These are phyloP conservation scores for Ctenodactylus gundi DNA, from an alignment of 2,113 vertebrate genomes.

Conservation along the genomic window DNA sequence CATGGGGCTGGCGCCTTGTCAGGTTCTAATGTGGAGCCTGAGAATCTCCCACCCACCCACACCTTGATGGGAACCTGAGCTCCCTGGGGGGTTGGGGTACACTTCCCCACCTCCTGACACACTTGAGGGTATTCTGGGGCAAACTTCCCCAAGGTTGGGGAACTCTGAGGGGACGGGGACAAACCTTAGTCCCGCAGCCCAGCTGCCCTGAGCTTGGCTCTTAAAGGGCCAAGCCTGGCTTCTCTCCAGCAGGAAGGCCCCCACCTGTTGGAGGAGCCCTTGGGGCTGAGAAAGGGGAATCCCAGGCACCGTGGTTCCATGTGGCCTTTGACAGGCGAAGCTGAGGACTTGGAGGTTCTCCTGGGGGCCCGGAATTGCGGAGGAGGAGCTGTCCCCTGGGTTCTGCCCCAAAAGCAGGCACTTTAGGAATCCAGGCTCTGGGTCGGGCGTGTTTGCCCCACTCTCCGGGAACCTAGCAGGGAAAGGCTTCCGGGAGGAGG, in stretches of 20 bases:
- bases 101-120: neutral
- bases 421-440: conserved; percentile 54
- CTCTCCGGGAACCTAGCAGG: neutral
- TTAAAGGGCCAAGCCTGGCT: conserved; percentile 22
- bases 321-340: neutral
- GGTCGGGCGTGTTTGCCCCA: neutral
- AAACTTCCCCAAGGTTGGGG: neutral
- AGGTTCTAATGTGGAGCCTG: neutral
- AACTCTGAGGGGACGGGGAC: neutral
- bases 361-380: neutral
- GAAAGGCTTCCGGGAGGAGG: conserved; percentile 34
- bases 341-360: neutral
- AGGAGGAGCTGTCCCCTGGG: neutral
- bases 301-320: neutral
- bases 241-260: neutral
- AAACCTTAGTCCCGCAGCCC: neutral
- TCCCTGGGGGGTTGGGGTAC: neutral
- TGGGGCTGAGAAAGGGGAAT: neutral
- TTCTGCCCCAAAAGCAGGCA: conserved; percentile 35
- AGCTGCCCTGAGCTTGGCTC: conserved; percentile 51
- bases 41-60: neutral
- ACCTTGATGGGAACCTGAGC: neutral
- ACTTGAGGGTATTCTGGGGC: conserved; percentile 22
- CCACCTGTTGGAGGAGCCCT: neutral
- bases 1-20: too few relatives aligned